These are phyloP conservation scores for Podarcis muralis DNA, from an alignment of 2,113 vertebrate genomes.

Conservation along the genomic window DNA sequence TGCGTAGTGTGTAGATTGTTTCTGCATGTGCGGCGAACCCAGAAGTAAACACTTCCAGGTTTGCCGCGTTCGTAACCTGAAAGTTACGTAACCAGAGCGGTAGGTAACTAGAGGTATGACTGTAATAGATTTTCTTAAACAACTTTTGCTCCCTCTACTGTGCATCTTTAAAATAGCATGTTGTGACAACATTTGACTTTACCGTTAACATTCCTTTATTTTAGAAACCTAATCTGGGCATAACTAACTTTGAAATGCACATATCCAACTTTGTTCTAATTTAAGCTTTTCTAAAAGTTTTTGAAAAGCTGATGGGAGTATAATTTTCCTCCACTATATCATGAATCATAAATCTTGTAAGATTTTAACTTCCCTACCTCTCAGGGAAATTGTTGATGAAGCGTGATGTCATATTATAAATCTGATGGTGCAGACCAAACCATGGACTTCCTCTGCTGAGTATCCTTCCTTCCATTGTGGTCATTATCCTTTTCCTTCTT, in stretches of 20 bases:
- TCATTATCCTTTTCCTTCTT: not conserved
- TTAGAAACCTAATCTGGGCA: not conserved
- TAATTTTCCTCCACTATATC: not conserved
- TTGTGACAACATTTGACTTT: not conserved
- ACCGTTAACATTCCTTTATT: not conserved
- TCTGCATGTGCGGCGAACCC: too few relatives aligned
- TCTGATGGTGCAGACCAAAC: not conserved
- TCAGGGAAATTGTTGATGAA: not conserved
- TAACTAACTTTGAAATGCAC: not conserved
- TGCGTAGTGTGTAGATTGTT: fast-evolving
- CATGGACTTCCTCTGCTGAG: not conserved
- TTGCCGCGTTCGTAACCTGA: too few relatives aligned
- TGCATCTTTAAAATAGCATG: constrained; percentile 16
- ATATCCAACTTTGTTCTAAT: not conserved
- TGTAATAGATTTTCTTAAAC: constrained; percentile 12
- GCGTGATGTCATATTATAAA: not conserved
- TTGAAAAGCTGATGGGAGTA: not conserved
- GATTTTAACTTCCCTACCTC: not conserved
- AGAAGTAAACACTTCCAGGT: too few relatives aligned
- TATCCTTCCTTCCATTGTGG: not conserved
- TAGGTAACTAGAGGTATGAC: too few relatives aligned
- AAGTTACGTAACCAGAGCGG: too few relatives aligned
- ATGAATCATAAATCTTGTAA: not conserved
- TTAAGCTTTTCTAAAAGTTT: not conserved
- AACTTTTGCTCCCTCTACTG: constrained; percentile 60